Evolutionary conservation across 2,113 vertebrate genomes (phyloP).

Genomic region (Neotragus moschatus): DNA sequence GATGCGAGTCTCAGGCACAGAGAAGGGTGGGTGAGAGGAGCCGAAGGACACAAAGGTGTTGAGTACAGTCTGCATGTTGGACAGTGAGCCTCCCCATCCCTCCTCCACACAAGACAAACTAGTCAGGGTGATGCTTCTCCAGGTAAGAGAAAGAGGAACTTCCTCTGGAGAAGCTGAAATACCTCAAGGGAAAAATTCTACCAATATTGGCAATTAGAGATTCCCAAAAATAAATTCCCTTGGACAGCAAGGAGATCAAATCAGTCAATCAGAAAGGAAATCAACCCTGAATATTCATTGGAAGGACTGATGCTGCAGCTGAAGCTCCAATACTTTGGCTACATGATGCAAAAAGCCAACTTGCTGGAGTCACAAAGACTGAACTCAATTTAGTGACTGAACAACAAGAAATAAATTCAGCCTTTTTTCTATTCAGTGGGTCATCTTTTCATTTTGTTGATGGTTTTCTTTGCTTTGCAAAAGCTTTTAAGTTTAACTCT

Average conservation of each 20-base stretch:
- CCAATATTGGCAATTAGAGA: neutral
- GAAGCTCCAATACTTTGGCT: neutral
- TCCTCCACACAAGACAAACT: neutral
- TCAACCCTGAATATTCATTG: neutral
- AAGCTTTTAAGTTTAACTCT: neutral
- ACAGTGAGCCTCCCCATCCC: too few relatives aligned
- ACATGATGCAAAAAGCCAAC: neutral
- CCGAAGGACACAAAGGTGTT: rapidly evolving
- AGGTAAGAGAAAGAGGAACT: neutral
- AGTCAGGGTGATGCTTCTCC: neutral
- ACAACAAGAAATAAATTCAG: neutral
- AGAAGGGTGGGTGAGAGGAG: neutral
- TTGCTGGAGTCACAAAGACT: neutral
- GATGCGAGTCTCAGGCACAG: neutral
- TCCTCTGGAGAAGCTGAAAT: neutral
- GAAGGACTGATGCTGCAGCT: neutral
- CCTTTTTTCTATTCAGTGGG: too few relatives aligned
- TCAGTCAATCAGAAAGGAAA: neutral
- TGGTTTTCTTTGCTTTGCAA: neutral
- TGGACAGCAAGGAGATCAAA: neutral
- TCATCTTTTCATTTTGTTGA: neutral
- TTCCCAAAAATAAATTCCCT: neutral
- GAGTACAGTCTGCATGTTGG: neutral
- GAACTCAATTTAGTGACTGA: neutral
- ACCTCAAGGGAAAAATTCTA: neutral